Percentiles rank a stretch among this genome's conserved stretches.
phyloP scores from a whole-genome alignment of 2,888 invertebrate genomes.

The Encarsia formosa region DNA sequence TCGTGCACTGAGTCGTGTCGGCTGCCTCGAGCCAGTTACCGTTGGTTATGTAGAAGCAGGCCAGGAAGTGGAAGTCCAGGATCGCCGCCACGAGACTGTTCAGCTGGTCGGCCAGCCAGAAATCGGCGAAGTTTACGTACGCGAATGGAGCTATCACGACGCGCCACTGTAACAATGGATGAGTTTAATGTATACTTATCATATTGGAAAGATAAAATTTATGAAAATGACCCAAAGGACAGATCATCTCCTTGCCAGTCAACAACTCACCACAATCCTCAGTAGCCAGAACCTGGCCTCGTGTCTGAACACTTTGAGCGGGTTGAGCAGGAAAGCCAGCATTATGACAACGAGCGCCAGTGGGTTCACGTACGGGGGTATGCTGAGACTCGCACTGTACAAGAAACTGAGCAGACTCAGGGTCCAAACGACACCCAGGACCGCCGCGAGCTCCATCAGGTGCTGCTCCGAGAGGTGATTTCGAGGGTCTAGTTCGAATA shows the following conservation, averaged over 20 bases:
- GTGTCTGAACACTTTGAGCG: constrained; percentile 84
- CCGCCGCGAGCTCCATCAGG: constrained; percentile 88
- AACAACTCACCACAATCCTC: constrained; percentile 70
- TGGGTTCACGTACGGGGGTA: constrained; percentile 92
- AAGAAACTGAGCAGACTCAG: constrained; percentile 82
- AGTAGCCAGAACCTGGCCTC: constrained; percentile 94
- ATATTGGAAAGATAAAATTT: constrained; percentile 19
- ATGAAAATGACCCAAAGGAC: background rate
- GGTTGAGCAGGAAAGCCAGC: constrained; percentile 83
- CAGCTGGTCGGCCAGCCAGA: constrained; percentile 97
- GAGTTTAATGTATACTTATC: constrained; percentile 1
- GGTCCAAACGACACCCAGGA: constrained; percentile 93
- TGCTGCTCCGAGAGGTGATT: constrained; percentile 93
- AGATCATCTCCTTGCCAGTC: background rate
- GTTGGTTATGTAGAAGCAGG: constrained; percentile 86
- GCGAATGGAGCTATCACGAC: constrained; percentile 88
- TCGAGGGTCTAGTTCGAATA: constrained; percentile 93
- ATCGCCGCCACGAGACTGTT: constrained; percentile 88
- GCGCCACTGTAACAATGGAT: constrained; percentile 60
- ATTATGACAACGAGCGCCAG: constrained; percentile 78
- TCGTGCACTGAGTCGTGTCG: constrained; percentile 64
- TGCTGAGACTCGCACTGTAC: constrained; percentile 74
- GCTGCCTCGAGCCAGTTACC: constrained; percentile 67
- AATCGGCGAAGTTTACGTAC: constrained; percentile 93
- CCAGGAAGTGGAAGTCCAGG: constrained; percentile 88